Evolutionary conservation across 2,888 invertebrate species (phyloP), one percentile per base, ranked within the genome.

Genomic region (Autographa gamma): DNA sequence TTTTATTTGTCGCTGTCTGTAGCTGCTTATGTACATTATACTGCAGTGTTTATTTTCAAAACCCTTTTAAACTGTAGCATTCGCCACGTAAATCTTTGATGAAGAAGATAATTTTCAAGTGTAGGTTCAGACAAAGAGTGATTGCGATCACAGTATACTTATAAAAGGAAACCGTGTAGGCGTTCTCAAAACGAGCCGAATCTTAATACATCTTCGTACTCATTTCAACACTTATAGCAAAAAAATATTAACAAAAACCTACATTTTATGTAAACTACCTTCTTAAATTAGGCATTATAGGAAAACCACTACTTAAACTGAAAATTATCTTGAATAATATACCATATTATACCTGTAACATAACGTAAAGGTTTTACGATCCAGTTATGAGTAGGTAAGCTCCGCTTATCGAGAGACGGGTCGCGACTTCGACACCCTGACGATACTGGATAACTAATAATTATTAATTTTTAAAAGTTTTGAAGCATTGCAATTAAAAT

Each of bases 11-110:
- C n/a, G 14, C 31, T 52, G 18, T 16, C 19, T 48, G 48, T 48
- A 43, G 16, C 48, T 48, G n/a, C n/a, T 48, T 48, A 7, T 48
- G 58, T 31, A 58, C 31, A 6, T 34, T 60, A n/a, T 60, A n/a
- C n/a, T 2, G n/a, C 9, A 63, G n/a, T 54, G 61, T 63, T 58
- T 62, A 43, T 52, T 34, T 41, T 38, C 32, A 56, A 63, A 71
- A 66, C 60, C 48, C 54, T 43, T 66, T 58, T 38, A 64, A 75
- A 67, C 56, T 69, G 43, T 76, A 66, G 59, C 64, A 68, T 60
- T 9, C 58, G 48, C 63, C 41, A 58, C 60, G n/a, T 31, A 56
- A 41, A 74, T 78, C 60, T 60, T 68, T n/a, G 66, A 75, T 75
- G 54, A 13, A 18, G 19, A 31, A 52, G 74, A 71, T 80, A 58